Evolutionary conservation across 2,888 invertebrate genomes (phyloP).

Genomic region (Rhagonycha fulva): DNA sequence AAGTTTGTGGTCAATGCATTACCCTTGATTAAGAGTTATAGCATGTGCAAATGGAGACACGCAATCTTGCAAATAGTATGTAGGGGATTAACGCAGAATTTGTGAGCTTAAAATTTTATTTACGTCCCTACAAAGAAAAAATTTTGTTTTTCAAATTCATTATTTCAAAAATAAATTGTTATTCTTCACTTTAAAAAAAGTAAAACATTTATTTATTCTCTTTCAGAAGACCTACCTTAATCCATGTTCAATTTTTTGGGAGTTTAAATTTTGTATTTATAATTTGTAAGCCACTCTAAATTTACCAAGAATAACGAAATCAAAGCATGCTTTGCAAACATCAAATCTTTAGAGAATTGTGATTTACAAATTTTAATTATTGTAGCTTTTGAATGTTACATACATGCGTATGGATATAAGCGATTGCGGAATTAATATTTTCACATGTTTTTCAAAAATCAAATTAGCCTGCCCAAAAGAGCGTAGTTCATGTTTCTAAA

Average conservation of each 20-base stretch:
- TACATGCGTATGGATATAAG: background rate
- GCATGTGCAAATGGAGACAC: background rate
- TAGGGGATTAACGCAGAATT: background rate
- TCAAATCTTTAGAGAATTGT: background rate
- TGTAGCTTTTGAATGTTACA: background rate
- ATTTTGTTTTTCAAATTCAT: too few species aligned
- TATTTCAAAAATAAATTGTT: background rate
- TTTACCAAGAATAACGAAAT: background rate
- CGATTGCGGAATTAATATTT: background rate
- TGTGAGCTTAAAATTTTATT: background rate
- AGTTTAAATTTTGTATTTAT: background rate
- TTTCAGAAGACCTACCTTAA: too few species aligned
- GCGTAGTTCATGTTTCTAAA: background rate
- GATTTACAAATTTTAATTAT: background rate
- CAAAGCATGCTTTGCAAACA: background rate
- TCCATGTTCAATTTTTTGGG: background rate
- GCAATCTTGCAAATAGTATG: background rate
- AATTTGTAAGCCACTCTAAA: background rate
- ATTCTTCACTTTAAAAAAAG: background rate
- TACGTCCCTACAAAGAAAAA: background rate
- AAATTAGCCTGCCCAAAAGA: background rate
- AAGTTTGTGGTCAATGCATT: background rate
- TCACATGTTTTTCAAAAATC: background rate
- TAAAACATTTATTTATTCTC: too few species aligned
- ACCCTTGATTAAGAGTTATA: background rate